Evolutionary conservation across 2,797 vertebrate genomes (phyloP).

Genomic region (Xiphorhynchus erythropygius): DNA sequence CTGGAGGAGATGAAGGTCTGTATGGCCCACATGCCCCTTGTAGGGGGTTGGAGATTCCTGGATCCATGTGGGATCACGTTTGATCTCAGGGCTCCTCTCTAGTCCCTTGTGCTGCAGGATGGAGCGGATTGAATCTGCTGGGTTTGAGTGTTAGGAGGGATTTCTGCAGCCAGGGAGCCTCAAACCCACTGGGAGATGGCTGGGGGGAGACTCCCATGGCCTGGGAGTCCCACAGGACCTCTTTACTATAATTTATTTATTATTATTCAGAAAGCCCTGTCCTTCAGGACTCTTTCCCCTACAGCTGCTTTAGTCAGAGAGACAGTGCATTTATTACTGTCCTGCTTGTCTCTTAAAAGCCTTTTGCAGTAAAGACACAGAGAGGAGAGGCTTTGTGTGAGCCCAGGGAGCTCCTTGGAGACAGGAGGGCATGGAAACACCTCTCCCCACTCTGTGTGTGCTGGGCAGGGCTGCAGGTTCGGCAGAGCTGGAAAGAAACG

Average conservation of each 20-base stretch:
- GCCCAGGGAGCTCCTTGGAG: constrained; percentile 29
- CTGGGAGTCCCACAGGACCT: not conserved
- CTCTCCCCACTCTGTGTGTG: not conserved
- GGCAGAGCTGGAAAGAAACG: not conserved
- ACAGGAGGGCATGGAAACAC: not conserved
- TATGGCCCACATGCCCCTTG: accelerated
- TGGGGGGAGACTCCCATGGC: not conserved
- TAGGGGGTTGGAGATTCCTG: not conserved
- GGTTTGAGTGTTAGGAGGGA: not conserved
- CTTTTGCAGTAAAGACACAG: not conserved
- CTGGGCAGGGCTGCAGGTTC: not conserved
- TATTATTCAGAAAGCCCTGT: not conserved
- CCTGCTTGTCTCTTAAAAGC: not conserved
- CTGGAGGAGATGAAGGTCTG: not conserved
- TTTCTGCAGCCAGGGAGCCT: not conserved
- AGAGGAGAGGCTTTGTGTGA: not conserved
- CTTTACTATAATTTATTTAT: not conserved
- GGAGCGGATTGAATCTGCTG: not conserved
- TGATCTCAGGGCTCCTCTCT: not conserved
- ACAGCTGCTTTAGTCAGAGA: not conserved
- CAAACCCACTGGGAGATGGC: not conserved
- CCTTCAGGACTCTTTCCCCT: not conserved
- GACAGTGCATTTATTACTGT: not conserved
- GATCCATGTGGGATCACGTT: accelerated
- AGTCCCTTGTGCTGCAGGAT: not conserved